phyloP scores from a whole-genome alignment of 1,140 invertebrate species.

The Phortica variegata region DNA sequence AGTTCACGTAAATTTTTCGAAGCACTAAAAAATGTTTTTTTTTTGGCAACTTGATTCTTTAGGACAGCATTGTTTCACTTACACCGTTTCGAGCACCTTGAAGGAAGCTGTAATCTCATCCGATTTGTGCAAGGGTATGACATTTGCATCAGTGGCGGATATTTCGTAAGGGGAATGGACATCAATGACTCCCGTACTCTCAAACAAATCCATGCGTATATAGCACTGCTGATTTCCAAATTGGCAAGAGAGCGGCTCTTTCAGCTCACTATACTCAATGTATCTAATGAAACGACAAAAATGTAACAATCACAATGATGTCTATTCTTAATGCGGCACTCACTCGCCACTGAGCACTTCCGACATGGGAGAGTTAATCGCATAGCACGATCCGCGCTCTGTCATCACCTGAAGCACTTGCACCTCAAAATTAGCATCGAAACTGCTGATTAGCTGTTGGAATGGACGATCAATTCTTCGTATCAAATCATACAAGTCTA shows the following conservation, averaged over 20 bases:
- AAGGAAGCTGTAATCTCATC: conserved; percentile 52
- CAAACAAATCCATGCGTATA: conserved; percentile 50
- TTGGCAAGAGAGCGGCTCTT: conserved; percentile 41
- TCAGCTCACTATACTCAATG: no score
- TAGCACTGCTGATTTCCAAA: conserved; percentile 53
- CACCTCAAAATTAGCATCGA: conserved; percentile 50
- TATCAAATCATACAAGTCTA: conserved; percentile 48
- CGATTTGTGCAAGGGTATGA: conserved; percentile 39
- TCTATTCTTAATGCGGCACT: conserved; percentile 13
- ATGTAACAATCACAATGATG: no score
- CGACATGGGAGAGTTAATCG: conserved; percentile 62
- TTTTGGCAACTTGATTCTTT: not conserved
- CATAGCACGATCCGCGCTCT: conserved; percentile 67
- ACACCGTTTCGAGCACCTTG: conserved; percentile 53
- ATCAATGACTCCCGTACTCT: conserved; percentile 46
- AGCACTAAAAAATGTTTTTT: conserved; percentile 26
- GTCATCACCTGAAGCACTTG: conserved; percentile 60
- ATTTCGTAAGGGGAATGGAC: conserved; percentile 52
- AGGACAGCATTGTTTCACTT: conserved; percentile 16
- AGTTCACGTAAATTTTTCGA: conserved; percentile 37
- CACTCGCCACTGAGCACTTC: conserved; percentile 37
- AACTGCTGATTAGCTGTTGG: conserved; percentile 57
- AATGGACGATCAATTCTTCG: conserved; percentile 56
- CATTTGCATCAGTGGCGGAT: conserved; percentile 41
- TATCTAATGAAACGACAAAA: no score